Evolutionary conservation across 2,113 vertebrate genomes (phyloP), one percentile per base, ranked within the genome.

Genomic region (Mirounga angustirostris): DNA sequence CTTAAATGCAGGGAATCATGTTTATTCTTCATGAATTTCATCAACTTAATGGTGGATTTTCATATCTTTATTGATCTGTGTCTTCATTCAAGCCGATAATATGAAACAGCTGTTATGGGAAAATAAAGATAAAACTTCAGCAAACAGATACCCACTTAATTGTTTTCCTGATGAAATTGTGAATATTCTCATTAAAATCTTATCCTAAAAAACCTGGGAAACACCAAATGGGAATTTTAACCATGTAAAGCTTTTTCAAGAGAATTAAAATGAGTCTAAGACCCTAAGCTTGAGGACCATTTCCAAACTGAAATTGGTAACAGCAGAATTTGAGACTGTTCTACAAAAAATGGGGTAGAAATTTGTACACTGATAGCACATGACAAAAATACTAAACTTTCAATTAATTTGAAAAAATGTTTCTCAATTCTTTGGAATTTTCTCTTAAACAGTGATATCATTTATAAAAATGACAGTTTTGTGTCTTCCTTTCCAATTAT

Each of bases 61-160:
- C 18, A 4, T 90, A 43, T 92, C 15, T 76, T 73, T 94, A 50
- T 63, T 82, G 36, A 58, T 58, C 36, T 67, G 30, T 73, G 46
- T 94, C 61, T 91, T 87, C 56, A 87, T 36, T 91, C 19, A 21
- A 50, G 59, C 43, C 61, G 21, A n/a, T 82, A 82, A 88, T 76
- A 59, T 56, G 58, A 92, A 88, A 95, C 16, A 61, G n/a, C 40
- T 71, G 40, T 79, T 54, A 71, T 69, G 40, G 30, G 26, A 67
- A 78, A 93, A 89, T 43, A 89, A 18, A 85, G 82, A 91, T 50
- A 82, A 88, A 87, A n/a, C 83, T n/a, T 76, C 87, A 81, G 63
- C 36, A 52, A 40, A 65, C 19, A 87, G 46, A 87, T 71, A n/a
- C 7, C 22, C 46, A 65, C 54, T 81, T 91, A 73, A 65, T 63